Percentiles rank a stretch among this genome's conserved stretches.
Conservation (phyloP, 2,797 vertebrate species). For the Dromococcyx pavoninus region DNA sequence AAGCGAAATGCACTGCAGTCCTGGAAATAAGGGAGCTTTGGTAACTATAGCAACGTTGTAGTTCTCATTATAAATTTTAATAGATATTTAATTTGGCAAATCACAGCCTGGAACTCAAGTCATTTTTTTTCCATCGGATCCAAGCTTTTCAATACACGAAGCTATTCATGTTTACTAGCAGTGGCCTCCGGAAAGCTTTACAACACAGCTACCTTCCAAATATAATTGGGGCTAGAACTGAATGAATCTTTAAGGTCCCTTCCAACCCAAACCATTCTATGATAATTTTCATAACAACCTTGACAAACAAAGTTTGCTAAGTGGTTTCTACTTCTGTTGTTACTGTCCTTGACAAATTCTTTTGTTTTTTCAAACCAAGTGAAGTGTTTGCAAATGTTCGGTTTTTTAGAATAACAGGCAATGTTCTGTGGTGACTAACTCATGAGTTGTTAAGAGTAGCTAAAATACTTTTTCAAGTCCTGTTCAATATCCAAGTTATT, state of each 20-base stretch:
- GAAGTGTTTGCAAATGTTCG: conserved; percentile 20
- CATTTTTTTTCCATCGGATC: background rate
- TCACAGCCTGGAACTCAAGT: background rate
- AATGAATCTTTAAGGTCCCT: too few relatives aligned
- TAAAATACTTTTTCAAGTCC: background rate
- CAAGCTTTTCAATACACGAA: background rate
- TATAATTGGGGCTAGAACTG: background rate
- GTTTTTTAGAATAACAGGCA: conserved; percentile 18
- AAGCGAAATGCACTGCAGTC: background rate
- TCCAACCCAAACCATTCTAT: too few relatives aligned
- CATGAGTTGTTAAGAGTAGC: background rate
- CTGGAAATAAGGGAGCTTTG: background rate
- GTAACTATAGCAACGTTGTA: conserved; percentile 6
- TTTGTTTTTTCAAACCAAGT: background rate
- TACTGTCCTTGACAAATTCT: background rate
- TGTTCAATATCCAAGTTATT: background rate
- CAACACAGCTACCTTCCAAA: conserved; percentile 8
- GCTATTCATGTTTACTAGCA: background rate
- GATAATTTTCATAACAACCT: background rate
- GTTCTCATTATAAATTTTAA: conserved; percentile 17
- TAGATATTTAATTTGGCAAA: conserved; percentile 17
- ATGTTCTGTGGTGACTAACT: background rate
- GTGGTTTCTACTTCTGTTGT: conserved; percentile 6
- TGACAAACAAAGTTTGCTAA: conserved; percentile 8
- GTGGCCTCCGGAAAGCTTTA: background rate